phyloP scores from a whole-genome alignment of 2,113 vertebrate genomes.

The Microtus richardsoni region DNA sequence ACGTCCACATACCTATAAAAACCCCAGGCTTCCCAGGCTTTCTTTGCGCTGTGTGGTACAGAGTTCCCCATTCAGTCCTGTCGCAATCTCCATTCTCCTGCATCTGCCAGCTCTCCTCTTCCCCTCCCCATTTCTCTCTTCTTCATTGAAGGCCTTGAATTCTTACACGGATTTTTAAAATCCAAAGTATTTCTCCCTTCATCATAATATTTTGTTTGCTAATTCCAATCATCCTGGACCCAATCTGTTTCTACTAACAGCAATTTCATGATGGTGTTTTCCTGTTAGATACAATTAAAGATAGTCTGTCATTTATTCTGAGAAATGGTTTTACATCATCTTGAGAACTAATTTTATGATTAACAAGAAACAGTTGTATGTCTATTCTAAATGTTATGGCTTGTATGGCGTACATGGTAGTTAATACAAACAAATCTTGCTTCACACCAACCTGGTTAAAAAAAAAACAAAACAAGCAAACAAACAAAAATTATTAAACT shows the following conservation, averaged over 20 bases:
- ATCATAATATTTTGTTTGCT: not conserved
- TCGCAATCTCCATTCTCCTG: not conserved
- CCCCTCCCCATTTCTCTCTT: not conserved
- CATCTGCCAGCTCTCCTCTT: not conserved
- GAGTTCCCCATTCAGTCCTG: not conserved
- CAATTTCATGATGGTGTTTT: constrained; percentile 3
- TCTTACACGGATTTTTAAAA: not conserved
- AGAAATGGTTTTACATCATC: not conserved
- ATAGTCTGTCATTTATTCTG: not conserved
- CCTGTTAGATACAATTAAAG: not conserved
- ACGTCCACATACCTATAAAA: not conserved
- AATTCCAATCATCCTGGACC: not conserved
- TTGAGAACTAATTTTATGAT: constrained; percentile 37
- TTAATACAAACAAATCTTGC: not conserved
- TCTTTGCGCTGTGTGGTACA: not conserved
- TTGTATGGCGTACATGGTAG: not conserved
- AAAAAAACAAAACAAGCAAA: not conserved
- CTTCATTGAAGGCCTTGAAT: not conserved
- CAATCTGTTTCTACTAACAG: not conserved
- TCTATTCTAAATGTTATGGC: constrained; percentile 5
- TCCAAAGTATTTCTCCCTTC: not conserved
- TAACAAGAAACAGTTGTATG: not conserved
- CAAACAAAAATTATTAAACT: not conserved
- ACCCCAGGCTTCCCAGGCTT: not conserved
- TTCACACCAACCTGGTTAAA: not conserved